Conservation (phyloP, 2,888 invertebrate genomes). For the Aporophyla lueneburgensis region DNA sequence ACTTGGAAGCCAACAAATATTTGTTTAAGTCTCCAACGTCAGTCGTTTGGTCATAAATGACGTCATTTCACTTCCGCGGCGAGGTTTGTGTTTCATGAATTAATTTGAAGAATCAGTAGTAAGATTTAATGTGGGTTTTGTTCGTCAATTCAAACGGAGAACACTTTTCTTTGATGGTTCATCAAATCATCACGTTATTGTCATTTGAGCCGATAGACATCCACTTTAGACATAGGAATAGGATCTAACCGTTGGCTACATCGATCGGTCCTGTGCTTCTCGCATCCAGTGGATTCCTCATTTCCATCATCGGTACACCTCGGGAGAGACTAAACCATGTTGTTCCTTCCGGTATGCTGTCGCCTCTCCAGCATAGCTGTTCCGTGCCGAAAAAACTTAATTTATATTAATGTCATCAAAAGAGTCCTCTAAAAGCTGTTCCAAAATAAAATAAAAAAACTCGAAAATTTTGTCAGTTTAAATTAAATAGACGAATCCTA, state of each 20-base stretch:
- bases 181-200: background rate
- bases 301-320: background rate
- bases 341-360: background rate
- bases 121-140: background rate
- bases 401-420: no score
- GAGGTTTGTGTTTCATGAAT: background rate
- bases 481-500: no score
- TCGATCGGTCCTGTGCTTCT: background rate
- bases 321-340: background rate
- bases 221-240: background rate
- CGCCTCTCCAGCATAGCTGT: background rate
- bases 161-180: background rate
- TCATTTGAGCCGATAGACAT: background rate
- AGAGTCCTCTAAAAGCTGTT: no score
- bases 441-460: no score
- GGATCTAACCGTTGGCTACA: no score
- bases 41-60: slow-evolving; percentile 2
- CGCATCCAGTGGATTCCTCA: background rate
- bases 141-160: background rate
- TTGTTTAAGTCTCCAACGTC: slow-evolving; percentile 4
- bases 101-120: slow-evolving; percentile 14
- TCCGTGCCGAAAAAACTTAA: no score
- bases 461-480: no score
- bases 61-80: background rate
- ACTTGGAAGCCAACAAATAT: slow-evolving; percentile 23